Percentiles rank a stretch among this genome's conserved stretches.
Evolutionary conservation across 30 jellyfish, hydroid and myxozoan species (phyloP).

Genomic region (Aurelia aurita): DNA sequence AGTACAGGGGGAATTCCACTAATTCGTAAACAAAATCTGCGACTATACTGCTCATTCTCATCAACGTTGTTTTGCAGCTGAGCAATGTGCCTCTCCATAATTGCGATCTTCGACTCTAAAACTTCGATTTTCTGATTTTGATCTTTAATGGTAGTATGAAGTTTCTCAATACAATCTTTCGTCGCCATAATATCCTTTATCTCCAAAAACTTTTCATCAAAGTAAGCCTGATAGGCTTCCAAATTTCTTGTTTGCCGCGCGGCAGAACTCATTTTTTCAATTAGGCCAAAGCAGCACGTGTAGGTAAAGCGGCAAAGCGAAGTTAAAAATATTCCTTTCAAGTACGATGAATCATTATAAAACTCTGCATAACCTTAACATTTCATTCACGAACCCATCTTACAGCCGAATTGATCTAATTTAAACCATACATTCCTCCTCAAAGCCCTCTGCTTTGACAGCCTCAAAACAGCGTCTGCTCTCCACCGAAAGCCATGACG

Average conservation of each 20-base stretch:
- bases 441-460: too few species aligned
- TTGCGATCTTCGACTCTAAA: conserved; percentile 14
- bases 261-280: background rate
- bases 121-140: conserved; percentile 9
- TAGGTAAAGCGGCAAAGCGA: background rate
- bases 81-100: conserved; percentile 39
- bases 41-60: conserved; percentile 41
- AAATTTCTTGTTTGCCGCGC: conserved; percentile 9
- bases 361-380: background rate
- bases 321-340: background rate
- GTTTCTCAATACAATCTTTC: conserved; percentile 12
- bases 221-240: too few species aligned
- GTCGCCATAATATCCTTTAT: background rate
- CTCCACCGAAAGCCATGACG: too few species aligned
- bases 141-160: background rate
- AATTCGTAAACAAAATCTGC: conserved; percentile 14
- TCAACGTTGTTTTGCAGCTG: conserved; percentile 11
- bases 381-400: background rate
- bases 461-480: too few species aligned
- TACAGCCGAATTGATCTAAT: background rate
- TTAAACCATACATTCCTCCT: too few species aligned
- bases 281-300: conserved; percentile 13
- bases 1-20: conserved; percentile 18
- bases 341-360: background rate
- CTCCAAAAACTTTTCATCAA: conserved; percentile 2